phyloP scores from a whole-genome alignment of 1,140 invertebrate genomes.

The Tachypleus tridentatus region DNA sequence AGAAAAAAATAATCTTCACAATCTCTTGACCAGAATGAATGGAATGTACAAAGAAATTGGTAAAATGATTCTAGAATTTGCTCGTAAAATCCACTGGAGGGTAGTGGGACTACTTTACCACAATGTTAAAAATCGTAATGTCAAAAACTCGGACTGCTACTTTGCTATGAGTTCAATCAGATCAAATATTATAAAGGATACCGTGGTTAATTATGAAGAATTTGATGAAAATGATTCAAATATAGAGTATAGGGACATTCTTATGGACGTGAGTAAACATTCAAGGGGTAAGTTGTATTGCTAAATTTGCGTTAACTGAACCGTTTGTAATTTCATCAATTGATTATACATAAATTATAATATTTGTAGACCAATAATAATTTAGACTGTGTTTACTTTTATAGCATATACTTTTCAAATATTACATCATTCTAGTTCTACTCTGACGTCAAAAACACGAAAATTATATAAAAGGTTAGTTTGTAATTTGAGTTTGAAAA shows the following conservation, averaged over 20 bases:
- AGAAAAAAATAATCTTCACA: conserved; percentile 49
- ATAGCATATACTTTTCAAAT: no score
- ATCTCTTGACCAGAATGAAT: conserved; percentile 70
- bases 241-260: conserved; percentile 46
- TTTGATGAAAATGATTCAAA: conserved; percentile 44
- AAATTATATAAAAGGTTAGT: no score
- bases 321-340: no score
- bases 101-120: conserved; percentile 37
- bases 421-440: no score
- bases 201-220: conserved; percentile 39
- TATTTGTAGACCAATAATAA: no score
- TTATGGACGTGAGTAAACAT: conserved; percentile 48
- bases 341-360: no score
- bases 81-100: conserved; percentile 57
- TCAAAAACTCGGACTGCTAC: conserved; percentile 57
- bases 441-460: no score
- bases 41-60: conserved; percentile 53
- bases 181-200: conserved; percentile 43
- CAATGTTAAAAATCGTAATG: conserved; percentile 23
- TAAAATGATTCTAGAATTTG: conserved; percentile 49
- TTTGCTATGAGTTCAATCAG: conserved; percentile 56
- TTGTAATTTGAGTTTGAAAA: no score
- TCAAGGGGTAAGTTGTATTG: conserved; percentile 59
- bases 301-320: no score
- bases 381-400: no score